Evolutionary conservation across 2,797 vertebrate species (phyloP).

Genomic region (Craterocephalus amniculus): DNA sequence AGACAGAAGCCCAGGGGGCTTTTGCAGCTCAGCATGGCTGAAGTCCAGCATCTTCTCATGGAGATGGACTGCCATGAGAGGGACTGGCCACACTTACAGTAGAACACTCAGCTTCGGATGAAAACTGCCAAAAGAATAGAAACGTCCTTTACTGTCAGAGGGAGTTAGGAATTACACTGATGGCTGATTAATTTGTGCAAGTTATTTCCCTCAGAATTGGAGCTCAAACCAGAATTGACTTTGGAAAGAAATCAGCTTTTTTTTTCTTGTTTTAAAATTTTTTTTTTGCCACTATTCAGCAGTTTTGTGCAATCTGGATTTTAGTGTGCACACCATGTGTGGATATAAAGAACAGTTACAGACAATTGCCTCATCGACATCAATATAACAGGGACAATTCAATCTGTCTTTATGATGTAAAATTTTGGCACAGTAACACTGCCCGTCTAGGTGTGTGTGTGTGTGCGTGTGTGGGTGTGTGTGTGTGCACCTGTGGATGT

Average conservation of each 20-base stretch:
- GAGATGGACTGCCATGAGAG: slow-evolving; percentile 36
- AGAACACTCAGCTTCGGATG: slow-evolving; percentile 51
- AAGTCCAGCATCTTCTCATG: slow-evolving; percentile 66
- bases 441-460: slow-evolving; percentile 48
- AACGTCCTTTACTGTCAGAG: slow-evolving; percentile 67
- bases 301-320: slow-evolving; percentile 32
- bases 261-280: slow-evolving; percentile 20
- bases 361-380: slow-evolving; percentile 30
- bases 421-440: slow-evolving; percentile 22
- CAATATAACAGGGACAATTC: slow-evolving; percentile 42
- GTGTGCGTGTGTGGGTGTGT: slow-evolving; percentile 58
- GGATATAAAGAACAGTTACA: slow-evolving; percentile 26
- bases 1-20: slow-evolving; percentile 62
- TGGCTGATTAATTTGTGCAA: slow-evolving; percentile 61
- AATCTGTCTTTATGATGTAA: slow-evolving; percentile 45
- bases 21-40: slow-evolving; percentile 52
- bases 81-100: slow-evolving; percentile 41
- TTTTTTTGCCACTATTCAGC: slow-evolving; percentile 22
- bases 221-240: slow-evolving; percentile 43
- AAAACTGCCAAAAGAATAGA: slow-evolving; percentile 31
- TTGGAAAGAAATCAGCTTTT: slow-evolving; percentile 52
- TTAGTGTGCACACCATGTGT: slow-evolving; percentile 17
- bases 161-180: slow-evolving; percentile 53
- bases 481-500: slow-evolving; percentile 59
- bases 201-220: slow-evolving; percentile 48